Evolutionary conservation across 2,888 invertebrate genomes (phyloP).

Genomic region (Megastigmus dorsalis): DNA sequence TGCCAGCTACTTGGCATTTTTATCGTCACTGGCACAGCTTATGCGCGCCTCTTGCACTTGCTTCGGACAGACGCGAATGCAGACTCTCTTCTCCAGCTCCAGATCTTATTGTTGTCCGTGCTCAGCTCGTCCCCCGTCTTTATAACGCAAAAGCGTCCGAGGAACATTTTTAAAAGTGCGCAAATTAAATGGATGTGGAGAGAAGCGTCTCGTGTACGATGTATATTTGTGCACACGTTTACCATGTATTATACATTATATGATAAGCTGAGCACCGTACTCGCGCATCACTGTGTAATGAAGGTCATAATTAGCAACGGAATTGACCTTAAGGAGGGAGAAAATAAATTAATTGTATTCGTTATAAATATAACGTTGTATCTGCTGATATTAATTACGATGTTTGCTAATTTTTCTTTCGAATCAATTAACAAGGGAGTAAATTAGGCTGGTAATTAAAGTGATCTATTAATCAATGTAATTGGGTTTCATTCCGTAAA

Average conservation of each 20-base stretch:
- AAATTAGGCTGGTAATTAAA: too few relatives aligned
- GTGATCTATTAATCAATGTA: too few relatives aligned
- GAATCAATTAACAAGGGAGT: too few relatives aligned
- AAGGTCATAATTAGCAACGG: constrained; percentile 4
- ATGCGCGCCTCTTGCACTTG: too few relatives aligned
- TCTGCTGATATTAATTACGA: too few relatives aligned
- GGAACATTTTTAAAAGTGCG: neutral
- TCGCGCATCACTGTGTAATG: constrained; percentile 4
- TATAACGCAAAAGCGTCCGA: neutral
- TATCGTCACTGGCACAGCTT: neutral
- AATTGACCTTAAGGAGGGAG: constrained; percentile 9
- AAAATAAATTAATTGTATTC: constrained; percentile 1
- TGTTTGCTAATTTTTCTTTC: too few relatives aligned
- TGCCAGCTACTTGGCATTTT: constrained; percentile 9
- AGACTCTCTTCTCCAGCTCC: neutral
- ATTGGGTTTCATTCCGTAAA: too few relatives aligned
- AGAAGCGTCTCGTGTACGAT: neutral
- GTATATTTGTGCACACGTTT: neutral
- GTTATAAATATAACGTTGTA: constrained; percentile 1
- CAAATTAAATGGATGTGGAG: neutral
- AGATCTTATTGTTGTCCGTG: constrained; percentile 18
- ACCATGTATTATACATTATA: too few relatives aligned
- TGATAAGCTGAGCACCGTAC: neutral
- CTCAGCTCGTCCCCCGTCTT: neutral
- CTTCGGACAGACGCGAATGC: neutral